A percentile compares a stretch with the other conserved stretches of the same genome.
Conservation (phyloP, 2,113 vertebrate species). For the Larimichthys crocea region DNA sequence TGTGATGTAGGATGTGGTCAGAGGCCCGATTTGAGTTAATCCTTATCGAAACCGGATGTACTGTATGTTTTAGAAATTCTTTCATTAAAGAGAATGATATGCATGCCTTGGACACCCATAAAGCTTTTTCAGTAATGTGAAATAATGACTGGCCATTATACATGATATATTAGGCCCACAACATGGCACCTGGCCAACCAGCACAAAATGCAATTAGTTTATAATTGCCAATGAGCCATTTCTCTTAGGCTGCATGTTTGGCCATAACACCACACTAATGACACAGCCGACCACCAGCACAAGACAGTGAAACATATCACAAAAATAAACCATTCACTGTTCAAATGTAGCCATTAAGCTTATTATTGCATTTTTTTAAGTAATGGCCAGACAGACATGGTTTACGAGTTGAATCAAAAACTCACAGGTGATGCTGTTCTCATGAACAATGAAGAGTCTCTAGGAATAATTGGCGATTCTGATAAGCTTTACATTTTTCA, state of each 20-base stretch:
- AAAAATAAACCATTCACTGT: not conserved
- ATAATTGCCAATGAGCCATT: slow-evolving; percentile 3
- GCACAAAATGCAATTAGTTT: not conserved
- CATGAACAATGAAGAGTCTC: not conserved
- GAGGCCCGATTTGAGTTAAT: not conserved
- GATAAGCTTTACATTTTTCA: not conserved
- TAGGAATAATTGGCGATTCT: not conserved
- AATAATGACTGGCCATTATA: not conserved
- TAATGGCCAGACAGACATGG: not conserved
- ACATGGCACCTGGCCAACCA: not conserved
- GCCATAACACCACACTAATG: not conserved
- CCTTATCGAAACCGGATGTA: not conserved
- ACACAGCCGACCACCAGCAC: not conserved
- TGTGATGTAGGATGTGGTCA: too few species aligned
- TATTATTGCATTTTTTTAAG: too few species aligned
- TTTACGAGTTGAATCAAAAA: not conserved
- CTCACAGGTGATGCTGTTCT: not conserved
- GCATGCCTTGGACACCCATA: not conserved
- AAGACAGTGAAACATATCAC: not conserved
- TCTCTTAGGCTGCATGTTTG: not conserved
- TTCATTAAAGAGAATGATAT: not conserved
- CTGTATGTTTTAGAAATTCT: not conserved
- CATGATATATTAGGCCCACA: not conserved
- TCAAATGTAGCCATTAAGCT: not conserved
- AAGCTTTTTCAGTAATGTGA: not conserved